Percentiles rank a stretch among this genome's conserved stretches.
These are phyloP conservation scores for Agrochola litura DNA, from an alignment of 2,888 invertebrate species.

Conservation along the genomic window DNA sequence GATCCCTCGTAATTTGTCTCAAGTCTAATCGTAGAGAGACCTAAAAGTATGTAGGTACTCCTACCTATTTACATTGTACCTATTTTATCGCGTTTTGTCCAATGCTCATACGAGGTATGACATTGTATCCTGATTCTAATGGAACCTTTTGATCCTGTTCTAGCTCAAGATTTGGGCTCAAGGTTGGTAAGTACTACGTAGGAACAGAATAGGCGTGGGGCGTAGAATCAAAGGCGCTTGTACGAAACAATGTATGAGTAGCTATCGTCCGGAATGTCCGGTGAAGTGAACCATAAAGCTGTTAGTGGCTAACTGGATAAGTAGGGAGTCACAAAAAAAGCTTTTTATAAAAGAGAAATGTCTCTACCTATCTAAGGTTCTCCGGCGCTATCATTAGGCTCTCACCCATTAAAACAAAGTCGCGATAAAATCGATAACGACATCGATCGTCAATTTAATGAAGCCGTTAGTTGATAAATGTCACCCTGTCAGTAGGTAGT, in stretches of 20 bases:
- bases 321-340: neutral
- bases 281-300: slow-evolving; percentile 5
- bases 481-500: neutral
- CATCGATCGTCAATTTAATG: slow-evolving; percentile 37
- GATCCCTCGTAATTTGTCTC: too few relatives aligned
- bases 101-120: neutral
- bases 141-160: neutral
- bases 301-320: neutral
- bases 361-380: neutral
- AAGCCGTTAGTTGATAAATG: slow-evolving; percentile 29
- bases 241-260: neutral
- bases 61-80: neutral
- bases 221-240: too few relatives aligned
- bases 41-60: neutral
- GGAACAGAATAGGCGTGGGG: neutral
- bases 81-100: too few relatives aligned
- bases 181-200: too few relatives aligned
- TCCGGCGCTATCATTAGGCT: neutral
- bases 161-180: neutral
- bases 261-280: slow-evolving; percentile 8
- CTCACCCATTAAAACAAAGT: slow-evolving; percentile 21
- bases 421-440: slow-evolving; percentile 39
- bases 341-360: neutral
- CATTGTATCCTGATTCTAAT: neutral
- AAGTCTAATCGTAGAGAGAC: neutral